Evolutionary conservation across 2,113 vertebrate species (phyloP), one percentile per base, ranked within the genome.

Genomic region (Gallinago media): DNA sequence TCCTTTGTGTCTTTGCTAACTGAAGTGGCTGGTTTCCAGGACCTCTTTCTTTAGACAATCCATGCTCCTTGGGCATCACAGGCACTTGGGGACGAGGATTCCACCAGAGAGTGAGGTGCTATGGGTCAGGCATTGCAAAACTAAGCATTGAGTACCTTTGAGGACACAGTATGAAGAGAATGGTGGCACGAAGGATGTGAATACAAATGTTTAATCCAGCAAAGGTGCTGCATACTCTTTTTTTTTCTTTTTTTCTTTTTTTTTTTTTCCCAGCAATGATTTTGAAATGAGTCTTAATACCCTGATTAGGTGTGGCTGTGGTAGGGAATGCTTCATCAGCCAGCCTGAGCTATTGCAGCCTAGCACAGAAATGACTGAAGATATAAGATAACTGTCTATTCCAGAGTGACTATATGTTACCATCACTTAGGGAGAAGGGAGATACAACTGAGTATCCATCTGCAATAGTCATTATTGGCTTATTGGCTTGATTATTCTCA

Each of bases 401-500:
- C 59, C 49, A 75, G 70, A 91, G 78, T 36, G 56, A 75, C 40
- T 42, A 8, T 46, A 26, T 87, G 49, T 68, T 91, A 50, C 61
- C 44, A 62, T 68, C 49, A 66, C 29, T 22, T 42, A 23, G 46
- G 65, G 46, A 91, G 56, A 83, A 91, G 17, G 56, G 83, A 81
- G 73, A 38, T 56, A 36, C 5, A 59, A 65, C 61, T 55, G 55
- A 61, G 49, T 86, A 90, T 85, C 73, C 76, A 56, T 74, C 65
- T 89, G 86, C 49, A 94, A 12, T 21, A 92, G 44, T 73, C n/a
- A 76, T 42, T 92, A 62, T 20, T 80, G 65, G 22, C 71, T 92
- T 96, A 87, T 94, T 96, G 80, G 54, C 40, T 85, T 94, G 92
- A 92, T 91, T 95, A 97, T 89, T 91, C 95, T 96, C 91, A 26